phyloP scores from a whole-genome alignment of 2,113 vertebrate genomes.

The Hypocryptadius cinnamomeus region DNA sequence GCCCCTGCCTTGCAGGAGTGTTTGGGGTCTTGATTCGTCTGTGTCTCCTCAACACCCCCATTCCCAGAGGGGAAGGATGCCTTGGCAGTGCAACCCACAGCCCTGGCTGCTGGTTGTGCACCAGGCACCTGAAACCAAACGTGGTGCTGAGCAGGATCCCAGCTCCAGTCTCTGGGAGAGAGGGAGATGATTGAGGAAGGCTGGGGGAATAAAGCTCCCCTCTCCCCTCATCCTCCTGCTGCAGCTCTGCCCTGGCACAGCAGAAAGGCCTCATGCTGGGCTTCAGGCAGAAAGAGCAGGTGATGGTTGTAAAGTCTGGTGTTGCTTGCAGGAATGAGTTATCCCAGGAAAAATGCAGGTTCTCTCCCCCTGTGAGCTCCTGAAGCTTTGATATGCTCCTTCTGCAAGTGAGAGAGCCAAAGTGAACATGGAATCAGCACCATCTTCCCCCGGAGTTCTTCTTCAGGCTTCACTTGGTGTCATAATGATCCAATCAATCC shows the following conservation, averaged over 20 bases:
- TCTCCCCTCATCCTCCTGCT: neutral
- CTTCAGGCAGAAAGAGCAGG: neutral
- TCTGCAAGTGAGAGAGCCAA: neutral
- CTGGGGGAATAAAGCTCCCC: neutral
- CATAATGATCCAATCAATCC: conserved; percentile 19
- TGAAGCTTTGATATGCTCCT: neutral
- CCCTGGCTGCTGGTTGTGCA: neutral
- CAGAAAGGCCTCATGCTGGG: fast-evolving
- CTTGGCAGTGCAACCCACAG: fast-evolving
- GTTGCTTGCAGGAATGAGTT: neutral
- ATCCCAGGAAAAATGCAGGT: neutral
- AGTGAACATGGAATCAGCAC: neutral
- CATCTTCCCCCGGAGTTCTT: neutral
- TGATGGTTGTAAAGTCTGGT: neutral
- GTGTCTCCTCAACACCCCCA: neutral
- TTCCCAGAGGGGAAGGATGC: neutral
- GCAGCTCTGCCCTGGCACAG: neutral
- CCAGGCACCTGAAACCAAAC: neutral
- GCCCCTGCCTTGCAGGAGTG: neutral
- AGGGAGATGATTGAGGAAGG: neutral
- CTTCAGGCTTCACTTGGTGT: conserved; percentile 21
- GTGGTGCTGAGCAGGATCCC: neutral
- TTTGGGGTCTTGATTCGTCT: neutral
- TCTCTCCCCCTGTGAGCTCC: neutral
- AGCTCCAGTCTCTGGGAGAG: neutral